Base-by-base conservation (phyloP, 2,888 invertebrate genomes). In the Drosophila merina region DNA sequence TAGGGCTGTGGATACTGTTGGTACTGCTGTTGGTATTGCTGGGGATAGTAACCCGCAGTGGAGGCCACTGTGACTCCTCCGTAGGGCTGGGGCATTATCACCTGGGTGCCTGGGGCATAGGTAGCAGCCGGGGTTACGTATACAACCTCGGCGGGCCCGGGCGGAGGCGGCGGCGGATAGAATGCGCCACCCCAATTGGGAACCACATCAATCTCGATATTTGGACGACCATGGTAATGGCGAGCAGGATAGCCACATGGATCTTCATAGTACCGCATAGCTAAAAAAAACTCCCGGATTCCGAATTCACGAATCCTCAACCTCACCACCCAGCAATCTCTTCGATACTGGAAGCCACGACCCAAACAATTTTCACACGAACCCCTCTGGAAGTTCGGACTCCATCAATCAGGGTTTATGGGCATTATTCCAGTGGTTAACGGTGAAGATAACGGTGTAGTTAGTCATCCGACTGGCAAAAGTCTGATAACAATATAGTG, bases 121-220 rank as follows among this genome's bases (percentile, higher is more conserved):
- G 38, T 77, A 6, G 64, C 44, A 0, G 82, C 79, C 31, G 76
- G 88, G 4, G 60, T 86, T 25, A 85, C 70, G 55, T 86, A 81
- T 59, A 85, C 77, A 28, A 85, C 71, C 45, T 85, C 88, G 59
- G 88, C 72, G 64, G 84, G 62, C 79, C 87, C 50, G 73, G 71
- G 9, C 64, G 64, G 62, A 85, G 72, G 20, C 75, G 87, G 60
- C 75, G 79, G 52, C 66, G 72, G 60, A 84, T 86, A 88, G 72
- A 89, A 89, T 44, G 67, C 70, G 57, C 89, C 77, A 73, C 85
- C 74, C 72, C 78, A 79, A 63, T 79, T 70, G 78, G 85, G 63
- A 59, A 86, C 69, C 76, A 89, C 83, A 75, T 89, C 89, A 76
- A 89, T 83, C 57, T 89, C 89, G 74, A 89, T 66, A 78, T 88